Evolutionary conservation across 2,888 invertebrate species (phyloP).

Genomic region (Heliconius aoede): DNA sequence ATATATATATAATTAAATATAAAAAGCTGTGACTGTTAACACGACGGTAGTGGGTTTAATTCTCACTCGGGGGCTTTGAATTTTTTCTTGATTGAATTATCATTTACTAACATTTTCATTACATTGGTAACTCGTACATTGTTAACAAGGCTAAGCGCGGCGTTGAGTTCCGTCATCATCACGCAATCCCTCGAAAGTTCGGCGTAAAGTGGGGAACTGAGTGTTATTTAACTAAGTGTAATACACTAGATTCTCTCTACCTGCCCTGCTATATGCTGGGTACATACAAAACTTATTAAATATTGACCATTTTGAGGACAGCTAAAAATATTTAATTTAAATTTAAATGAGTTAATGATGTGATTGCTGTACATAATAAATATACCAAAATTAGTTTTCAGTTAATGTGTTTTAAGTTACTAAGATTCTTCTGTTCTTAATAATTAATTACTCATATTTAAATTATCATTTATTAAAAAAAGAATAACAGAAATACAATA

Average conservation of each 20-base stretch:
- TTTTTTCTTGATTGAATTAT: too few relatives aligned
- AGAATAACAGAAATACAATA: slow-evolving; percentile 4
- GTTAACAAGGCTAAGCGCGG: too few relatives aligned
- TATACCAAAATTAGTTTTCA: not conserved
- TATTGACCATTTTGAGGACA: not conserved
- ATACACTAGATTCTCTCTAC: too few relatives aligned
- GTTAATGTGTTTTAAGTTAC: not conserved
- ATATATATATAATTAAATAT: too few relatives aligned
- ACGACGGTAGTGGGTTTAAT: too few relatives aligned
- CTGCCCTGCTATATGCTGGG: too few relatives aligned
- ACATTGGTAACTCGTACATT: not conserved
- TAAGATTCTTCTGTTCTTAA: not conserved
- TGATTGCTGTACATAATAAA: not conserved
- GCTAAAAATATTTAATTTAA: not conserved
- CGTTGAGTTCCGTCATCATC: not conserved
- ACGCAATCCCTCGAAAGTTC: not conserved
- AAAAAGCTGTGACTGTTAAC: too few relatives aligned
- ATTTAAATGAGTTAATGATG: not conserved
- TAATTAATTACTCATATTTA: not conserved
- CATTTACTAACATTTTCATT: not conserved
- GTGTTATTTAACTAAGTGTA: too few relatives aligned
- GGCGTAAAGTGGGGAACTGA: too few relatives aligned
- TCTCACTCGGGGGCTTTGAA: too few relatives aligned
- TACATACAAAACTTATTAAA: not conserved
- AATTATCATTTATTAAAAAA: too few relatives aligned